Percentiles rank a stretch among this genome's conserved stretches.
phyloP scores from a whole-genome alignment of 2,888 invertebrate genomes.

The Athripsodes cinereus region DNA sequence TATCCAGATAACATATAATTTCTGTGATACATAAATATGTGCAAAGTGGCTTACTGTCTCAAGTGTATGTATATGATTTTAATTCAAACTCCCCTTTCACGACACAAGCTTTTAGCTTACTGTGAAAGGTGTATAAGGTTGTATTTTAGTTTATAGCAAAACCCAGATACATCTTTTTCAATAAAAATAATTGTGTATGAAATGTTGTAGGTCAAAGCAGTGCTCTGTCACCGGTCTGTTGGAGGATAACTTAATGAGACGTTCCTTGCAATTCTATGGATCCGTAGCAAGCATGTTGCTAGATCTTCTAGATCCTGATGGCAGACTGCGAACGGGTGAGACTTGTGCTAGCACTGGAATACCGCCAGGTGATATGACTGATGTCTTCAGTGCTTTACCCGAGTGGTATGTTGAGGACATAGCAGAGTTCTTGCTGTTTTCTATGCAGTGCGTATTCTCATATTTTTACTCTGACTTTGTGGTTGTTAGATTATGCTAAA shows the following conservation, averaged over 20 bases:
- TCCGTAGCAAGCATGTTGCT: slow-evolving; percentile 76
- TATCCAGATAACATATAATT: no score
- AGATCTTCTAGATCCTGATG: slow-evolving; percentile 50
- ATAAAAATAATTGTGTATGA: no score
- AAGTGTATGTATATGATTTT: no score
- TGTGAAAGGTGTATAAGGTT: no score
- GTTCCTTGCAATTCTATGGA: slow-evolving; percentile 82
- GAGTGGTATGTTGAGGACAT: slow-evolving; percentile 98
- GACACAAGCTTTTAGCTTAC: no score
- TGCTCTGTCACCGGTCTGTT: slow-evolving; percentile 87
- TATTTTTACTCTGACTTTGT: neutral
- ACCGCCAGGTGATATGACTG: slow-evolving; percentile 53
- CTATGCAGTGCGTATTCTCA: slow-evolving; percentile 72
- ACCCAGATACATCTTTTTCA: no score
- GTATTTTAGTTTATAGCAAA: no score
- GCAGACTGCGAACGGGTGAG: slow-evolving; percentile 20
- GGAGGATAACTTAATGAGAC: slow-evolving; percentile 75
- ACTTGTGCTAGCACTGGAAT: slow-evolving; percentile 38
- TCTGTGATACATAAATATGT: no score
- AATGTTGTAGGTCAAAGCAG: slow-evolving; percentile 69
- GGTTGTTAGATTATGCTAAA: neutral
- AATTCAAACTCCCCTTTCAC: no score
- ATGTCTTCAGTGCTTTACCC: slow-evolving; percentile 83
- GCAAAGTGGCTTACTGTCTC: no score
- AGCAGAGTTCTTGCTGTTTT: slow-evolving; percentile 90